These are phyloP conservation scores for Osmerus mordax DNA, from an alignment of 2,113 vertebrate genomes.

Conservation along the genomic window DNA sequence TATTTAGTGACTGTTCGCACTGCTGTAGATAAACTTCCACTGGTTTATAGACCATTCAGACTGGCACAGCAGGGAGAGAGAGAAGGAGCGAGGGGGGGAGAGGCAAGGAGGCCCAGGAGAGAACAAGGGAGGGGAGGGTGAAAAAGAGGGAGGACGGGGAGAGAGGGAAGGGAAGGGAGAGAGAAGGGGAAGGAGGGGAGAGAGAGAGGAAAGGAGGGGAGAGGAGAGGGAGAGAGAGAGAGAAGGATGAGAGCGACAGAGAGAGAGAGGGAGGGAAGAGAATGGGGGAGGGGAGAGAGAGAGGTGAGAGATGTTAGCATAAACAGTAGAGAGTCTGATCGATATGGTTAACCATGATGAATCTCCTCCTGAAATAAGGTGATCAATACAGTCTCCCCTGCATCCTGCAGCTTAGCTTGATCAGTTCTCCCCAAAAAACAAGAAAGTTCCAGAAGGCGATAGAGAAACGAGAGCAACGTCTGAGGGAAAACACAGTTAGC, in stretches of 20 bases:
- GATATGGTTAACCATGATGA: slow-evolving; percentile 51
- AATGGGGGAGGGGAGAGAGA: neutral
- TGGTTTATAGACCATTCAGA: too few species aligned
- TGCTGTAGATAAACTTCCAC: too few species aligned
- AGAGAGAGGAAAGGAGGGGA: neutral
- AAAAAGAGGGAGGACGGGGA: too few species aligned
- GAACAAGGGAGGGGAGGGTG: neutral
- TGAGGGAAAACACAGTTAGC: neutral
- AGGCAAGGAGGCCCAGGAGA: neutral
- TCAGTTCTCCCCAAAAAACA: slow-evolving; percentile 20
- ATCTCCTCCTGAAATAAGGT: slow-evolving; percentile 41
- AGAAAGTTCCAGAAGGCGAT: slow-evolving; percentile 31
- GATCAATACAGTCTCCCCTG: slow-evolving; percentile 23
- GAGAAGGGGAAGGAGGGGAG: neutral
- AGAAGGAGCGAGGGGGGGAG: neutral
- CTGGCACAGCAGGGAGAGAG: too few species aligned
- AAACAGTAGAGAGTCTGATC: slow-evolving; percentile 33
- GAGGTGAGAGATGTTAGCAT: slow-evolving; percentile 23
- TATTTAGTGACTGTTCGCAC: too few species aligned
- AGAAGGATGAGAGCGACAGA: neutral
- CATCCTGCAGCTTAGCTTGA: slow-evolving; percentile 31
- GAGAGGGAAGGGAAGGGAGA: neutral
- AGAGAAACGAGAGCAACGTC: neutral
- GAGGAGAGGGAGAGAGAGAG: neutral
- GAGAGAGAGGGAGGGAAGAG: neutral